These are phyloP conservation scores for Gopherus flavomarginatus DNA, from an alignment of 2,113 vertebrate genomes.

Conservation along the genomic window DNA sequence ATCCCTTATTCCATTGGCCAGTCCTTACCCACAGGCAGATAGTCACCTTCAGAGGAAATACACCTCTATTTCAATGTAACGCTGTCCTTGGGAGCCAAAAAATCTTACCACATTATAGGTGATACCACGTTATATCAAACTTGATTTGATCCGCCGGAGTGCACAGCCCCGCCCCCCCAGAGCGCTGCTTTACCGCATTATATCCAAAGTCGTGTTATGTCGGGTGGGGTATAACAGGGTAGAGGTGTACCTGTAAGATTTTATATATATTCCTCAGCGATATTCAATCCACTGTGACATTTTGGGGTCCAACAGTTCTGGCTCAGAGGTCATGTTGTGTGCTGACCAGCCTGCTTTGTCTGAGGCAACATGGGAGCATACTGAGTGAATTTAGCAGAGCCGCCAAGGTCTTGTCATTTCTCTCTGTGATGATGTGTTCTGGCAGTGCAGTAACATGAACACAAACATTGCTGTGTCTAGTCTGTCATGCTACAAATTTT, in stretches of 20 bases:
- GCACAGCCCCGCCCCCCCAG: no score
- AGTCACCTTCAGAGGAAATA: neutral
- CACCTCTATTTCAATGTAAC: neutral
- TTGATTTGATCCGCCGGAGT: no score
- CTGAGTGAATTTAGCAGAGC: neutral
- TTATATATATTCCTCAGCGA: neutral
- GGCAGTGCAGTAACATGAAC: neutral
- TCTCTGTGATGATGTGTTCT: neutral
- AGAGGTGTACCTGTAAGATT: neutral
- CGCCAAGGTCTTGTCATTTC: neutral
- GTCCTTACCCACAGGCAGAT: neutral
- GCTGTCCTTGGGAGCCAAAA: no score
- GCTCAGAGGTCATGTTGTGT: neutral
- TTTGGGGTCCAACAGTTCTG: neutral
- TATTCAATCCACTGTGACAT: neutral
- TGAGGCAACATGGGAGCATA: neutral
- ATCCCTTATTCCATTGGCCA: neutral
- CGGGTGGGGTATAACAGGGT: no score
- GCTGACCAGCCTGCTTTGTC: neutral
- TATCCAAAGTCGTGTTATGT: no score
- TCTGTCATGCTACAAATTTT: neutral
- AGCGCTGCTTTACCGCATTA: no score
- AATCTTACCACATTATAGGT: no score
- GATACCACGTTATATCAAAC: no score
- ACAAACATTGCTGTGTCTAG: neutral